Evolutionary conservation across 2,113 vertebrate genomes (phyloP), one percentile per base, ranked within the genome.

Genomic region (Notarius lentiginosus): DNA sequence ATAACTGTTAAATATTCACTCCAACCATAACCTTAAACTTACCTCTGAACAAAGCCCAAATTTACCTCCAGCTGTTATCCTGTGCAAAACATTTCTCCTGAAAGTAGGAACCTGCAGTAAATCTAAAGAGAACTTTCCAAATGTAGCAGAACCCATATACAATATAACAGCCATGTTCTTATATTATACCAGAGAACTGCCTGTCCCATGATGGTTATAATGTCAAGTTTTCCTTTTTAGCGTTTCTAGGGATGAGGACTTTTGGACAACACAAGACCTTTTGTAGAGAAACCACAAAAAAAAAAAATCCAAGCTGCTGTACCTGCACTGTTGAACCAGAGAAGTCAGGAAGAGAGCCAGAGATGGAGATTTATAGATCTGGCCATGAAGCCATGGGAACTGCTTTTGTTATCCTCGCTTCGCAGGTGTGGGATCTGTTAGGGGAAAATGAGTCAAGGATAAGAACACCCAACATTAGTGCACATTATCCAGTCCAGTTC

Each of bases 301-400:
- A 63, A 86, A 63, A 66, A 15, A 73, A 81, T 81, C 70, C 34
- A 77, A 80, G 79, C 83, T 56, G 87, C 75, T 60, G 17, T 66
- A 82, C 86, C 82, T 87, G 84, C 87, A 85, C 63, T 66, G 56
- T 20, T 80, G 81, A 85, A 84, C 84, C 79, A 83, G 30, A 85
- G 84, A 83, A 49, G 51, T 82, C 70, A 75, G 85, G 84, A 84
- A 66, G 49, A 61, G 27, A 85, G 77, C 84, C 86, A 88, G 70
- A 49, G 87, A 58, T 8, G 47, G 63, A 88, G 85, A 86, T 89
- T 89, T 86, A 89, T 88, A 66, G 89, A 79, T 84, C 87, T 81
- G 79, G 79, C 70, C 63, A 20, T n/a, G 76, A 87, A 79, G 30
- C 68, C 51, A 55, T 82, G 85, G 85, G 76, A 86, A 72, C 72